Evolutionary conservation across 1,140 invertebrate genomes (phyloP).

Genomic region (Drosophila trapezifrons): DNA sequence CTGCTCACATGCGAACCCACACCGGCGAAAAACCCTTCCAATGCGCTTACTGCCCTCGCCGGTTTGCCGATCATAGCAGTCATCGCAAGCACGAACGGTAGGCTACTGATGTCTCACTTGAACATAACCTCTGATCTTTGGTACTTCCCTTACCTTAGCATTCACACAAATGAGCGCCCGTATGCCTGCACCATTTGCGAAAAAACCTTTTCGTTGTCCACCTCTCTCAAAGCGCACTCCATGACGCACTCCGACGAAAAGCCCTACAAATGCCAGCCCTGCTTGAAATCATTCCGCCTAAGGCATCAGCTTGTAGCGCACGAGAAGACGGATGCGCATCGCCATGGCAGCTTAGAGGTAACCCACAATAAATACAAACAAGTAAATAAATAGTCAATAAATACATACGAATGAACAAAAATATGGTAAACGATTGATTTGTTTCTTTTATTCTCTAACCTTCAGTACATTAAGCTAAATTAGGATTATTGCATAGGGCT

Average conservation of each 20-base stretch:
- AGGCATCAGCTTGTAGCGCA: constrained; percentile 76
- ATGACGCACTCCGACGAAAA: constrained; percentile 65
- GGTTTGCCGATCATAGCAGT: constrained; percentile 73
- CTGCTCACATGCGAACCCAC: constrained; percentile 74
- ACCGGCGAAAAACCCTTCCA: constrained; percentile 76
- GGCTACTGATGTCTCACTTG: not conserved
- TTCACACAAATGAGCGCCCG: constrained; percentile 86
- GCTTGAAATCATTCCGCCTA: constrained; percentile 69
- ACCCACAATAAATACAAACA: constrained; percentile 4
- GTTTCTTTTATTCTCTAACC: constrained; percentile 11
- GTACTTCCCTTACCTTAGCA: constrained; percentile 54
- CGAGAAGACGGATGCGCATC: constrained; percentile 61
- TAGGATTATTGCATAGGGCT: not conserved
- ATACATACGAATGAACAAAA: not conserved
- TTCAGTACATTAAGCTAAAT: not conserved
- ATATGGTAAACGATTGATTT: not conserved
- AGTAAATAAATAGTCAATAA: not conserved
- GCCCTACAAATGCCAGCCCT: constrained; percentile 65
- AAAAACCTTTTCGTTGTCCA: constrained; percentile 86
- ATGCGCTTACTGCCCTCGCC: constrained; percentile 62
- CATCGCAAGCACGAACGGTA: constrained; percentile 81
- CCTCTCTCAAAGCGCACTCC: constrained; percentile 62
- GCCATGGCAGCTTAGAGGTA: constrained; percentile 8
- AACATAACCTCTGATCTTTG: not conserved
- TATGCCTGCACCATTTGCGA: constrained; percentile 85